These are phyloP conservation scores for Diglossa cyanea DNA, from an alignment of 2,797 vertebrate genomes.

Conservation along the genomic window DNA sequence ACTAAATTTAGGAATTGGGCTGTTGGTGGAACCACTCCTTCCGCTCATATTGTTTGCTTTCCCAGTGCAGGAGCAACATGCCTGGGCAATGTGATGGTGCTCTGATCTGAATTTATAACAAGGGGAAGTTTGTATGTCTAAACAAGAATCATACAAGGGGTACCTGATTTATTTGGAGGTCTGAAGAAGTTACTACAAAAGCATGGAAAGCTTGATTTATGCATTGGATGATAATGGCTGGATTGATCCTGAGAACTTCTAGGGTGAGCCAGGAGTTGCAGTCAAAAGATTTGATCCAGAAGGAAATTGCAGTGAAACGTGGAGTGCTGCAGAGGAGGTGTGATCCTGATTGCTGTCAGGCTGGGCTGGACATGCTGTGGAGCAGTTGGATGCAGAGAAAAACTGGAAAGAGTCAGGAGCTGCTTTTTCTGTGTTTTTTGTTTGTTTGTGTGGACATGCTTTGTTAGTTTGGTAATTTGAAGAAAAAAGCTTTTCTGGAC, in stretches of 20 bases:
- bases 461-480: neutral
- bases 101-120: neutral
- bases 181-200: neutral
- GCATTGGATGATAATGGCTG: neutral
- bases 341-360: neutral
- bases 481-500: neutral
- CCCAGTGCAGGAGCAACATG: neutral
- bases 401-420: neutral
- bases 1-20: constrained; percentile 53
- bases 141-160: neutral
- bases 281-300: neutral
- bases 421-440: neutral
- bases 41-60: neutral
- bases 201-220: neutral
- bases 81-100: neutral
- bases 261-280: neutral
- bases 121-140: neutral
- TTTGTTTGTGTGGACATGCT: neutral
- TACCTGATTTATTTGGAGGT: neutral
- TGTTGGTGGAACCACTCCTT: neutral
- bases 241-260: neutral
- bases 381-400: neutral
- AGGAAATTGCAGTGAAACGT: neutral
- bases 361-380: neutral
- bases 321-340: neutral